These are phyloP conservation scores for Silurus glanis DNA, from an alignment of 2,113 vertebrate genomes.

Conservation along the genomic window DNA sequence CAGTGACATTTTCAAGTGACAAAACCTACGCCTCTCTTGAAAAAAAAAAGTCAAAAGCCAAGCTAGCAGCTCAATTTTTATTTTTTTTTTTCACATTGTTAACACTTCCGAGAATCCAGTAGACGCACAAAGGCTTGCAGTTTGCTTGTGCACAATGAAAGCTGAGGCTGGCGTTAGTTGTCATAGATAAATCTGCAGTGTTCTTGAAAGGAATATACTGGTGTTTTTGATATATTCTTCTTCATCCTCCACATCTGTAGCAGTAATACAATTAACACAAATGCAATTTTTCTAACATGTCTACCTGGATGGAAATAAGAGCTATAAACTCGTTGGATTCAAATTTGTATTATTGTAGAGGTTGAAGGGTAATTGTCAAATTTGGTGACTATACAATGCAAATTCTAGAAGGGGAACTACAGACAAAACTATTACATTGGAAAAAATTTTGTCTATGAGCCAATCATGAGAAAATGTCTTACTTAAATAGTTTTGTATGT, in stretches of 20 bases:
- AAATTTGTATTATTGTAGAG: background rate
- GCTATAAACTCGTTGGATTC: background rate
- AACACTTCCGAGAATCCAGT: background rate
- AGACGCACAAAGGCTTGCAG: conserved; percentile 13
- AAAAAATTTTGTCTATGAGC: background rate
- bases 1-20: conserved; percentile 27
- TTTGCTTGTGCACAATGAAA: conserved; percentile 8
- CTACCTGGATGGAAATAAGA: background rate
- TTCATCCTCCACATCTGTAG: background rate
- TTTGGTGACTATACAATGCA: background rate
- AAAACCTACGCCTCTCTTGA: background rate
- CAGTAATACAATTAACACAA: background rate
- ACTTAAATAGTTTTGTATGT: background rate
- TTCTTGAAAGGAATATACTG: background rate
- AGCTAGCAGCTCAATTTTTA: conserved; percentile 2
- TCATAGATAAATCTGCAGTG: conserved; percentile 13
- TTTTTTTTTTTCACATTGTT: conserved; percentile 6
- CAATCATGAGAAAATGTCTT: background rate
- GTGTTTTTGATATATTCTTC: background rate
- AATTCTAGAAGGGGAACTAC: background rate
- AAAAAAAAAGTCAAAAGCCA: conserved; percentile 14
- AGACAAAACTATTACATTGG: background rate
- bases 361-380: background rate
- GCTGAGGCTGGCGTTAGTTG: conserved; percentile 8
- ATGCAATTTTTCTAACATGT: background rate